Conservation (phyloP, 2,797 vertebrate genomes). For the Chelmon rostratus region DNA sequence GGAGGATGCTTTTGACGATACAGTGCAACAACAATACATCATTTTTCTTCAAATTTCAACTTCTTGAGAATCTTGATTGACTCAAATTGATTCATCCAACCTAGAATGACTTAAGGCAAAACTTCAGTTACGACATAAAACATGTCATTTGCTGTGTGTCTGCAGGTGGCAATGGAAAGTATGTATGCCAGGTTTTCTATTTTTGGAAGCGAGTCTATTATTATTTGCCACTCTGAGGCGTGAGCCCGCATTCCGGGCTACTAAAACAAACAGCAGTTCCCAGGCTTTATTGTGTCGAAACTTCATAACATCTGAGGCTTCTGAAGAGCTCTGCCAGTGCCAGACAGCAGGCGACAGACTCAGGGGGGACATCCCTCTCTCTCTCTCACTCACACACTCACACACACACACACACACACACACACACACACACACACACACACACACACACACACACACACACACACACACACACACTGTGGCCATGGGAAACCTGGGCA, state of each 20-base stretch:
- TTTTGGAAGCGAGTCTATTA: slow-evolving; percentile 51
- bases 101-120: not conserved
- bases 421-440: slow-evolving; percentile 18
- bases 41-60: not conserved
- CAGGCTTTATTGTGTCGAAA: slow-evolving; percentile 63
- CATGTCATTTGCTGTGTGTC: not conserved
- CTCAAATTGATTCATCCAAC: not conserved
- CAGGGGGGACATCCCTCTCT: slow-evolving; percentile 27
- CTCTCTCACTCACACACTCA: not conserved
- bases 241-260: slow-evolving; percentile 57
- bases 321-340: slow-evolving; percentile 39
- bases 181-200: slow-evolving; percentile 47
- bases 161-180: slow-evolving; percentile 5
- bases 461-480: not conserved
- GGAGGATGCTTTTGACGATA: slow-evolving; percentile 34
- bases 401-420: slow-evolving; percentile 9
- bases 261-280: slow-evolving; percentile 64
- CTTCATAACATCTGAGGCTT: slow-evolving; percentile 53
- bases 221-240: slow-evolving; percentile 45
- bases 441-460: slow-evolving; percentile 17
- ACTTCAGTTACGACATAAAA: not conserved
- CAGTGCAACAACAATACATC: not conserved
- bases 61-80: not conserved
- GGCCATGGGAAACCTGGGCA: slow-evolving; percentile 43
- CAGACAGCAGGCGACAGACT: slow-evolving; percentile 66